These are phyloP conservation scores for Buathra laborator DNA, from an alignment of 2,888 invertebrate genomes.

Conservation along the genomic window DNA sequence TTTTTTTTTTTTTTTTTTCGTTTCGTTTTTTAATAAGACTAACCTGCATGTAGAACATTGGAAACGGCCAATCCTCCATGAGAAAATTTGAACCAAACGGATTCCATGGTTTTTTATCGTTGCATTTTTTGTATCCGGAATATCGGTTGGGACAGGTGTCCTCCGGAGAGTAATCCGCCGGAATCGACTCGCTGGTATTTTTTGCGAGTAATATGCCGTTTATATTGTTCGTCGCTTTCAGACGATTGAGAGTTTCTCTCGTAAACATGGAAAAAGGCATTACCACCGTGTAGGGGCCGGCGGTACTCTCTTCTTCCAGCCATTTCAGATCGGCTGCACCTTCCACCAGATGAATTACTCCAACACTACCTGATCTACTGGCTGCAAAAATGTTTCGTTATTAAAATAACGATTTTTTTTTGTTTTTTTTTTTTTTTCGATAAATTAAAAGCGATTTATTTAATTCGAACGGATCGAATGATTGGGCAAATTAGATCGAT, in stretches of 20 bases:
- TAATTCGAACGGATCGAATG: not conserved
- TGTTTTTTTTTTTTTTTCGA: too few species aligned
- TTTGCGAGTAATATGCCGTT: constrained; percentile 89
- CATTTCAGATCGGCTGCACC: constrained; percentile 90
- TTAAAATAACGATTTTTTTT: not conserved
- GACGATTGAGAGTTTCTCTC: constrained; percentile 86
- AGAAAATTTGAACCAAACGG: constrained; percentile 91
- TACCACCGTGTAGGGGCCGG: constrained; percentile 93
- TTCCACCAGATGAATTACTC: constrained; percentile 92
- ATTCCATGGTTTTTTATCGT: constrained; percentile 91
- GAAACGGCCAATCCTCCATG: constrained; percentile 94
- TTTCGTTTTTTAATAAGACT: not conserved
- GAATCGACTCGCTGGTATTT: constrained; percentile 83
- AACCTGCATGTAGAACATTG: constrained; percentile 91
- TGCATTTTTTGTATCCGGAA: constrained; percentile 86
- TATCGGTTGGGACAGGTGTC: constrained; percentile 93
- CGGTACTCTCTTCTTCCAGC: constrained; percentile 90
- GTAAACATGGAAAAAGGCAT: constrained; percentile 89
- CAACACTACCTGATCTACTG: constrained; percentile 92
- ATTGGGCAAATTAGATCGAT: constrained; percentile 1
- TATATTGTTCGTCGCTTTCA: constrained; percentile 87
- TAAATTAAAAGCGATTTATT: too few species aligned
- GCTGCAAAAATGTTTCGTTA: constrained; percentile 86
- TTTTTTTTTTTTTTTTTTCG: not conserved
- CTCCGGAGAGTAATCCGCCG: constrained; percentile 86